Base-by-base conservation (phyloP, 1,140 invertebrate genomes). In the Eumaeus atala region DNA sequence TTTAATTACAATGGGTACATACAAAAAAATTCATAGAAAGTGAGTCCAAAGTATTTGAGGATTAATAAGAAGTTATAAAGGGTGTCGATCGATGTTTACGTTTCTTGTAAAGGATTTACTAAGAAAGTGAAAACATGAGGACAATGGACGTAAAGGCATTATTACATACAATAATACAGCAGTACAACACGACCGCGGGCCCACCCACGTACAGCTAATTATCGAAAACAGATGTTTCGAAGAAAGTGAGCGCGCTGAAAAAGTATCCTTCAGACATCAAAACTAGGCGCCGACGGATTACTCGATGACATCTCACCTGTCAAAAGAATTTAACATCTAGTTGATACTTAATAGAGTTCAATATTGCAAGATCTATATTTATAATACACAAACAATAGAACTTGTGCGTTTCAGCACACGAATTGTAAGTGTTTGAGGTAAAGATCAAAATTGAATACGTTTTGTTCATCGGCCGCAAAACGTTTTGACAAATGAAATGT, bases 241-340 rank as follows among this genome's bases (percentile, higher is more conserved):
- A 59, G 69, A 78, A 74, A 79, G 74, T 64, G 70, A 79, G 70
- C 57, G 67, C 58, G 56, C 62, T 63, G 59, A 71, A 78, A 78
- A 83, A 82, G 78, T 64, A 68, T 62, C 59, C 60, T 62, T 49
- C 64, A 55, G 58, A 79, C 77, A 67, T 83, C 77, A 78, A 77
- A 83, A 77, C 70, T 80, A 73, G 74, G 72, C 74, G 74, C 75
- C 79, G 77, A 74, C 70, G 67, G 71, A 77, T 77, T 75, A 78
- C 44, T 54, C 34, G 60, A 28, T 21, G 51, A 51, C 57, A 51
- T 21, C 48, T 54, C 16, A 28, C 10, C 40, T n/a, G 16, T 12
- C 38, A 48, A 8, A 10, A 12, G 33, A 58, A 48, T 47, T 16
- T 53, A 38, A 37, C 3, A 11, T 10, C 35, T 61, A 56, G 33